phyloP scores from a whole-genome alignment of 64 coral and sea anemone genomes.

The Platygyra sinensis region DNA sequence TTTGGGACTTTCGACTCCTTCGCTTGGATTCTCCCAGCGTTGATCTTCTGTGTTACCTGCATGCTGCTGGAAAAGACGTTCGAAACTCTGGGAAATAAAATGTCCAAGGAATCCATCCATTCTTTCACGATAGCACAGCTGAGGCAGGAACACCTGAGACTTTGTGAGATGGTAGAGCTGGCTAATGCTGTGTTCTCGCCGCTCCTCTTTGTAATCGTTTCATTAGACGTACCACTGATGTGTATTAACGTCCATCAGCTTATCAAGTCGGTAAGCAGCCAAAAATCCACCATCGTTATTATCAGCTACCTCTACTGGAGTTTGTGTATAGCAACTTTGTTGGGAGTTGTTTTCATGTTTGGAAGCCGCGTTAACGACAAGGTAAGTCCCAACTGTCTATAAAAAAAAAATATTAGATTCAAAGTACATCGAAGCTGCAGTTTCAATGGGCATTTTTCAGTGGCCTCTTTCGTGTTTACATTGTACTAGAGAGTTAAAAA shows the following conservation, averaged over 20 bases:
- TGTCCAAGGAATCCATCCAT: not conserved
- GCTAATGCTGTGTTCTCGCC: not conserved
- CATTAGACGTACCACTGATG: not conserved
- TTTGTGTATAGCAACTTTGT: not conserved
- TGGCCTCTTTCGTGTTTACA: too few species aligned
- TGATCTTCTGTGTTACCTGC: not conserved
- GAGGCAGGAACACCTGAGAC: not conserved
- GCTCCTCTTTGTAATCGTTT: not conserved
- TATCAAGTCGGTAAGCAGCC: not conserved
- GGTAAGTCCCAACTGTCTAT: not conserved
- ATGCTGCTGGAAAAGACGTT: slow-evolving; percentile 1
- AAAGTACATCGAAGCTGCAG: too few species aligned
- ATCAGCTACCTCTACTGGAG: not conserved
- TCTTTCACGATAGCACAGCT: not conserved
- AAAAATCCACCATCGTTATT: not conserved
- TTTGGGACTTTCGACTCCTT: not conserved
- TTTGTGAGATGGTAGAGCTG: not conserved
- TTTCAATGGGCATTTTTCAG: too few species aligned
- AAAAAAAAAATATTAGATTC: too few species aligned
- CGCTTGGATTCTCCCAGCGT: not conserved
- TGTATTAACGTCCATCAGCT: slow-evolving; percentile 12
- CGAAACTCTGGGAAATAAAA: not conserved
- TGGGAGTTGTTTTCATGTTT: not conserved
- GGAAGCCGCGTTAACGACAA: not conserved
- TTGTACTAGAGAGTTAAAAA: too few species aligned